Evolutionary conservation across 2,797 vertebrate genomes (phyloP).

Genomic region (Poecilia wingei): DNA sequence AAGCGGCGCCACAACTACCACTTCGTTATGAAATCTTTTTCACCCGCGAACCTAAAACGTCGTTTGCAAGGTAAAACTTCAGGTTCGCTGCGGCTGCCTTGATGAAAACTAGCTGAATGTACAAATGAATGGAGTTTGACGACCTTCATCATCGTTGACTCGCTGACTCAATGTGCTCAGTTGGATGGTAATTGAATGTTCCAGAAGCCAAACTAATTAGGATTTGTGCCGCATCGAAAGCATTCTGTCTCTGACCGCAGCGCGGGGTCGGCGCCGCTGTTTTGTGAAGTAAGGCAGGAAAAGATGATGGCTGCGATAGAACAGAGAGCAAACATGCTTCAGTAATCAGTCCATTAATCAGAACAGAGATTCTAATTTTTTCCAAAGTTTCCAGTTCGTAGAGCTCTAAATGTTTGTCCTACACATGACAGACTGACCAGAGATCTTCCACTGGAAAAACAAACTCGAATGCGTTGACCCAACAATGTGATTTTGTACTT

Average conservation of each 20-base stretch:
- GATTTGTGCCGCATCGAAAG: neutral
- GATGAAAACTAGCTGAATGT: neutral
- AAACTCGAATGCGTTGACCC: neutral
- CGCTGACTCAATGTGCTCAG: neutral
- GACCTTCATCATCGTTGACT: constrained; percentile 1
- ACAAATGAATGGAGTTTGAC: neutral
- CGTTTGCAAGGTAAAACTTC: neutral
- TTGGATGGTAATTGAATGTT: constrained; percentile 16
- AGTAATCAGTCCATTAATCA: neutral
- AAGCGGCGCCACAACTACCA: neutral
- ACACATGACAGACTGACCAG: neutral
- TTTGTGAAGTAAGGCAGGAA: neutral
- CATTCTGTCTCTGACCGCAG: neutral
- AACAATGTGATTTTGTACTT: neutral
- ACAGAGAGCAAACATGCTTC: neutral
- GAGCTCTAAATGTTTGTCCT: neutral
- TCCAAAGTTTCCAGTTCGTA: neutral
- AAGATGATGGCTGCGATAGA: neutral
- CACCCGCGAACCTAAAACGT: neutral
- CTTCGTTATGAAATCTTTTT: neutral
- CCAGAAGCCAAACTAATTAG: neutral
- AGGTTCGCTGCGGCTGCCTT: neutral
- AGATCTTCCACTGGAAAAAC: neutral
- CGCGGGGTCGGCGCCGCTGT: neutral
- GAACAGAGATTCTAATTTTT: neutral